phyloP scores from a whole-genome alignment of 2,113 vertebrate species.

The Larimichthys polyactis region DNA sequence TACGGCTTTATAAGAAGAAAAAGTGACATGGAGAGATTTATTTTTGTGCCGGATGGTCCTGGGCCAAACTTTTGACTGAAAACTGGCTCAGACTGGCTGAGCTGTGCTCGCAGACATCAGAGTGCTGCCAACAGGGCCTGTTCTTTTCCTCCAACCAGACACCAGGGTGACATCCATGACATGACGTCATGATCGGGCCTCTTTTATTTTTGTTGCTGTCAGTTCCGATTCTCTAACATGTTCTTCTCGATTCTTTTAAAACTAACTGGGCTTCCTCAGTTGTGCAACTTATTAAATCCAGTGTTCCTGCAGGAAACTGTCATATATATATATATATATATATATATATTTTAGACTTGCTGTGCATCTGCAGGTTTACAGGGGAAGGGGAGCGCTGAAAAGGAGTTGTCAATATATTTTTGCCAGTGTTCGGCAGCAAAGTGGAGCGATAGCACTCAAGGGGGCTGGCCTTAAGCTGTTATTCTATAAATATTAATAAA shows the following conservation, averaged over 20 bases:
- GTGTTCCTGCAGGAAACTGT: conserved; percentile 53
- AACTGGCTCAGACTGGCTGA: conserved; percentile 32
- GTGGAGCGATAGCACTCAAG: conserved; percentile 79
- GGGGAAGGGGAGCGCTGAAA: conserved; percentile 55
- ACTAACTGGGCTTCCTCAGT: conserved; percentile 18
- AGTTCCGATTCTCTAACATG: conserved; percentile 10
- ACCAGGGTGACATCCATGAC: conserved; percentile 45
- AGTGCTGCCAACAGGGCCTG: conserved; percentile 25
- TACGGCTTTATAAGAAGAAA: conserved; percentile 12
- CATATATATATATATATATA: conserved; percentile 7
- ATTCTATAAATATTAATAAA: conserved; percentile 86
- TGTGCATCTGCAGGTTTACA: conserved; percentile 47
- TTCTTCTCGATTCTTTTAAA: conserved; percentile 20
- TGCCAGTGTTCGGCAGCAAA: conserved; percentile 76
- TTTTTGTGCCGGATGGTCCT: not conserved
- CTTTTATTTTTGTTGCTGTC: not conserved
- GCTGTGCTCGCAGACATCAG: conserved; percentile 20
- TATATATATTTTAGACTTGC: conserved; percentile 46
- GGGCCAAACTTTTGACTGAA: conserved; percentile 40
- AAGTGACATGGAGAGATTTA: conserved; percentile 18
- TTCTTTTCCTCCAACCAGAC: conserved; percentile 18
- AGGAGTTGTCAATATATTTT: conserved; percentile 84
- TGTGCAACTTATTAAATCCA: conserved; percentile 32
- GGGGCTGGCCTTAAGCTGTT: conserved; percentile 84
- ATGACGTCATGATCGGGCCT: conserved; percentile 33